Conservation (phyloP, 1,140 invertebrate genomes). For the Campoletis sonorensis region DNA sequence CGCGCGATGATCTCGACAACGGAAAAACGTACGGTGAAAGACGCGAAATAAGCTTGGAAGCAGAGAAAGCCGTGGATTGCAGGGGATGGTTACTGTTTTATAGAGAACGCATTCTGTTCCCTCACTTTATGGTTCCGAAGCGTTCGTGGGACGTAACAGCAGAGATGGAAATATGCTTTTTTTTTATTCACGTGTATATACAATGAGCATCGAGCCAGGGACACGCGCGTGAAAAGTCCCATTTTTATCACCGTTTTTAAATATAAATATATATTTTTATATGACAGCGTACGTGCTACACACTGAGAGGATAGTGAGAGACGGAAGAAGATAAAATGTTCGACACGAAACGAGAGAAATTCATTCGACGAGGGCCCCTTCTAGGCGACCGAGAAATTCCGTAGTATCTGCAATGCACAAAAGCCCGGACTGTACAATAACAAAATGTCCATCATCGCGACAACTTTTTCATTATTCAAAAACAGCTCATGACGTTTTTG, state of each 20-base stretch:
- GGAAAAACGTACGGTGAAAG: slow-evolving; percentile 6
- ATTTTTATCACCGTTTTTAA: slow-evolving; percentile 30
- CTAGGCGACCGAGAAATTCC: not conserved
- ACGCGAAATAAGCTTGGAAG: slow-evolving; percentile 19
- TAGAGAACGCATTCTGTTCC: slow-evolving; percentile 1
- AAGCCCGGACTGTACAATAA: too few species aligned
- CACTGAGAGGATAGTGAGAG: not conserved
- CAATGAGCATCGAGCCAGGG: not conserved
- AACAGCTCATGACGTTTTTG: too few species aligned
- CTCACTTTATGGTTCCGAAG: slow-evolving; percentile 32
- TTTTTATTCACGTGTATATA: not conserved
- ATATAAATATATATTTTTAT: not conserved
- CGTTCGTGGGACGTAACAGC: slow-evolving; percentile 32
- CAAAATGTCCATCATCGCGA: too few species aligned
- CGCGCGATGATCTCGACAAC: slow-evolving; percentile 5
- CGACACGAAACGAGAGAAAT: slow-evolving; percentile 17
- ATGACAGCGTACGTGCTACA: not conserved
- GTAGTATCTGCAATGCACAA: not conserved
- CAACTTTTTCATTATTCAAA: too few species aligned
- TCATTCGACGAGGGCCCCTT: not conserved
- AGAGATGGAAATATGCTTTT: not conserved
- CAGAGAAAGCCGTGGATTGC: slow-evolving; percentile 18
- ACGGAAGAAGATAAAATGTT: slow-evolving; percentile 14
- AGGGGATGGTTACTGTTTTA: slow-evolving; percentile 34
- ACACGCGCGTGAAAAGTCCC: slow-evolving; percentile 3